These are phyloP conservation scores for Myotis planiceps DNA, from an alignment of 2,797 vertebrate species.

Conservation along the genomic window DNA sequence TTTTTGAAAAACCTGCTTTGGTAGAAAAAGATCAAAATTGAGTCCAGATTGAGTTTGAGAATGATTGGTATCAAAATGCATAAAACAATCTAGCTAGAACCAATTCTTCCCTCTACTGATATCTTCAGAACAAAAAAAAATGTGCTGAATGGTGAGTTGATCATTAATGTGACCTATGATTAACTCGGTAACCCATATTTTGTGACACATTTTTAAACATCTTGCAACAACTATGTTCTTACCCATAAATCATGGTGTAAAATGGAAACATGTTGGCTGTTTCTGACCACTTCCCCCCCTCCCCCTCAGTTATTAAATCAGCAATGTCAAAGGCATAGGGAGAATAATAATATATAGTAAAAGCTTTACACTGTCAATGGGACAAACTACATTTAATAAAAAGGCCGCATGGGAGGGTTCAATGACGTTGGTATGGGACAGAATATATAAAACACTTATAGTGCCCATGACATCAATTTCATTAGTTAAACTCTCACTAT, in stretches of 20 bases:
- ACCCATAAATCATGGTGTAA: not conserved
- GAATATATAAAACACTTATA: not conserved
- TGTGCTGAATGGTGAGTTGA: not conserved
- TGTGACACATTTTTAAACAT: not conserved
- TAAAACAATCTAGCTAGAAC: not conserved
- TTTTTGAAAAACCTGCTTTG: not conserved
- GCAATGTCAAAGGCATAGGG: not conserved
- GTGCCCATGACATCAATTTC: rapidly evolving
- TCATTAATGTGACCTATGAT: not conserved
- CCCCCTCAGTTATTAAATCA: not conserved
- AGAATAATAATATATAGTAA: not conserved
- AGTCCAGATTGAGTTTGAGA: not conserved
- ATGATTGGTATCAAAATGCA: not conserved
- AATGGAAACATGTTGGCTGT: not conserved
- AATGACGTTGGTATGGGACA: rapidly evolving
- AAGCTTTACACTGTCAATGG: not conserved
- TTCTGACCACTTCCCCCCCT: not conserved
- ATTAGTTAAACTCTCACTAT: not conserved
- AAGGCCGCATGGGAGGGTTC: not conserved
- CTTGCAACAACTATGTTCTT: not conserved
- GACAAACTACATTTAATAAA: not conserved
- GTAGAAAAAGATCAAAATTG: not conserved
- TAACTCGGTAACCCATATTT: not conserved
- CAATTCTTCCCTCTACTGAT: not conserved
- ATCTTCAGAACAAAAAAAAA: not conserved